Evolutionary conservation across 2,797 vertebrate genomes (phyloP).

Genomic region (Enteromius trimaculatus): DNA sequence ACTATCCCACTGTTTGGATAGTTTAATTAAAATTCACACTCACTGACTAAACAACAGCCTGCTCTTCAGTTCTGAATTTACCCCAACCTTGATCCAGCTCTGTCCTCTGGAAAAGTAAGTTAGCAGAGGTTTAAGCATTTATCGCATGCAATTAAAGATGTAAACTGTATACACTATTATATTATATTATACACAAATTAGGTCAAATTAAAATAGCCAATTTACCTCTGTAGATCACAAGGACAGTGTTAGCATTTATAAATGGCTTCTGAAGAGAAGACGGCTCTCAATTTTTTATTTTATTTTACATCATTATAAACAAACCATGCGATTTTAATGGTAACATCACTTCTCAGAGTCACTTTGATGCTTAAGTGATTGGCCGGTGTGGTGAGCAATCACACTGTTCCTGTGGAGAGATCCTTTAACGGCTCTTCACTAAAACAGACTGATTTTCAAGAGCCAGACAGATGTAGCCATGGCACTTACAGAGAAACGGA

Average conservation of each 20-base stretch:
- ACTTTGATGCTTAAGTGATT: conserved; percentile 78
- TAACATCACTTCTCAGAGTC: conserved; percentile 57
- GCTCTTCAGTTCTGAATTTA: not conserved
- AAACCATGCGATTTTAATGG: conserved; percentile 46
- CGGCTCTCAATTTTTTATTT: conserved; percentile 20
- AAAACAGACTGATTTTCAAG: conserved; percentile 73
- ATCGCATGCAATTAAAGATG: not conserved
- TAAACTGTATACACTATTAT: not conserved
- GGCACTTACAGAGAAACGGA: conserved; percentile 34
- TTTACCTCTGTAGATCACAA: conserved; percentile 10
- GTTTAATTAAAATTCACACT: not conserved
- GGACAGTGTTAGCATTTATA: not conserved
- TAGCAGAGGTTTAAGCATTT: not conserved
- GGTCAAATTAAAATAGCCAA: conserved; percentile 8
- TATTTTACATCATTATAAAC: conserved; percentile 38
- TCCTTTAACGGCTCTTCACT: conserved; percentile 64
- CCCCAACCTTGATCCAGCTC: not conserved
- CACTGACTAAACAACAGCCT: not conserved
- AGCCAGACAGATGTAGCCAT: conserved; percentile 59
- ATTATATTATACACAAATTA: not conserved
- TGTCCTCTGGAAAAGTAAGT: not conserved
- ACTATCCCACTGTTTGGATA: not conserved
- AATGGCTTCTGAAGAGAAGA: conserved; percentile 34
- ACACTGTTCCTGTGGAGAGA: conserved; percentile 69
- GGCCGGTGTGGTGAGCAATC: conserved; percentile 78